A percentile compares a stretch with the other conserved stretches of the same genome.
These are phyloP conservation scores for Bubo scandiacus DNA, from an alignment of 2,113 vertebrate species.

Conservation along the genomic window DNA sequence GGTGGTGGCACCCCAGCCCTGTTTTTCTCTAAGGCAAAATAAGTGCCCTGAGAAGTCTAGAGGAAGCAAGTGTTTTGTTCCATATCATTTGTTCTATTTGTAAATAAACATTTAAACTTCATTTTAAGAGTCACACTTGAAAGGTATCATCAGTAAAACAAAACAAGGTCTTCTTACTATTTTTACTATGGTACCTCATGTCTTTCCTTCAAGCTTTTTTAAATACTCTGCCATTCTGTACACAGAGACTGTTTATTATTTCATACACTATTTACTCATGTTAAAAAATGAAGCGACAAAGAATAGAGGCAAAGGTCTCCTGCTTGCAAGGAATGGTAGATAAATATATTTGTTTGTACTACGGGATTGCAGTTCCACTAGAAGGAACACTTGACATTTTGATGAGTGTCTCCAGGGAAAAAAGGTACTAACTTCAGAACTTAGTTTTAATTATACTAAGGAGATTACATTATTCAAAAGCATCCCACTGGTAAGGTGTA, in stretches of 20 bases:
- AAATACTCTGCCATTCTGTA: neutral
- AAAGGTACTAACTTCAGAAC: slow-evolving; percentile 72
- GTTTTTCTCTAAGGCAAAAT: neutral
- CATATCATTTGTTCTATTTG: neutral
- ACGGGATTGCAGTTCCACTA: slow-evolving; percentile 60
- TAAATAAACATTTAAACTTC: slow-evolving; percentile 15
- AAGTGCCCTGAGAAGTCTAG: neutral
- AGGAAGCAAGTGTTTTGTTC: neutral
- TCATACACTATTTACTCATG: slow-evolving; percentile 22
- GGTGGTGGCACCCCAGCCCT: slow-evolving; percentile 54
- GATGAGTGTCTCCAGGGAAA: slow-evolving; percentile 67
- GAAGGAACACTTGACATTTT: slow-evolving; percentile 76
- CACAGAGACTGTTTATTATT: slow-evolving; percentile 1
- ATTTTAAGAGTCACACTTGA: neutral
- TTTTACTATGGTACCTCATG: neutral
- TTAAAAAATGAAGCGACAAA: slow-evolving; percentile 54
- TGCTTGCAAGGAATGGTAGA: slow-evolving; percentile 34
- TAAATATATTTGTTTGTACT: slow-evolving; percentile 73
- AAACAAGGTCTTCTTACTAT: neutral
- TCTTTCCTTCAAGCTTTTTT: neutral
- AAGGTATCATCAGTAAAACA: slow-evolving; percentile 4
- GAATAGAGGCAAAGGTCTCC: slow-evolving; percentile 17
- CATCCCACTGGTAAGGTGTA: slow-evolving; percentile 69
- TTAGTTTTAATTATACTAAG: slow-evolving; percentile 75
- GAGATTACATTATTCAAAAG: slow-evolving; percentile 76